A percentile compares a stretch with the other conserved stretches of the same genome.
These are phyloP conservation scores for Anagyrus pseudococci DNA, from an alignment of 2,888 invertebrate genomes.

Conservation along the genomic window DNA sequence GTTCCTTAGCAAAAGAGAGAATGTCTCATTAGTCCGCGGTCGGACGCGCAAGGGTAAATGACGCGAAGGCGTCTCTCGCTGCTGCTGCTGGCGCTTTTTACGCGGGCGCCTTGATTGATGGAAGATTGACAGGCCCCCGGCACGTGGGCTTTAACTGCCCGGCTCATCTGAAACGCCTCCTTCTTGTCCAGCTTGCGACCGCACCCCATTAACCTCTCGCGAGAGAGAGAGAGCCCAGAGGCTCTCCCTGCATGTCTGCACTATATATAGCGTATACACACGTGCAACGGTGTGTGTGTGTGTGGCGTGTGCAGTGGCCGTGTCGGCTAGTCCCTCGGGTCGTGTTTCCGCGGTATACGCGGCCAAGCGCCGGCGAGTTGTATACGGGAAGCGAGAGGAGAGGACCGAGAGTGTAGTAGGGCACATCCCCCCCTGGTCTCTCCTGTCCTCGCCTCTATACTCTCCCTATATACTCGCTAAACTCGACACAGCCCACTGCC, in stretches of 20 bases:
- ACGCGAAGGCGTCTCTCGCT: background rate
- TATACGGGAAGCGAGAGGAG: too few species aligned
- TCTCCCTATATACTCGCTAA: too few species aligned
- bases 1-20: background rate
- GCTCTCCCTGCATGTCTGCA: too few species aligned
- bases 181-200: background rate
- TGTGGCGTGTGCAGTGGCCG: too few species aligned
- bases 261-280: too few species aligned
- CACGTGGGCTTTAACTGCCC: too few species aligned
- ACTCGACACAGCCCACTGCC: too few species aligned
- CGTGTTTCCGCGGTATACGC: constrained; percentile 24
- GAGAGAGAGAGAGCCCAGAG: too few species aligned
- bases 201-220: constrained; percentile 15
- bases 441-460: too few species aligned
- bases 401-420: too few species aligned
- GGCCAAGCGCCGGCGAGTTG: constrained; percentile 8
- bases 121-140: constrained; percentile 24
- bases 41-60: constrained; percentile 1
- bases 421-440: too few species aligned
- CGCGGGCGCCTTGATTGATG: constrained; percentile 31
- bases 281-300: too few species aligned
- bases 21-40: constrained; percentile 13
- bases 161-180: background rate
- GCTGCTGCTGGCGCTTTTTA: background rate
- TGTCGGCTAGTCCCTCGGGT: constrained; percentile 2